phyloP scores from a whole-genome alignment of 2,888 invertebrate species.

The Trachelus iudaicus region DNA sequence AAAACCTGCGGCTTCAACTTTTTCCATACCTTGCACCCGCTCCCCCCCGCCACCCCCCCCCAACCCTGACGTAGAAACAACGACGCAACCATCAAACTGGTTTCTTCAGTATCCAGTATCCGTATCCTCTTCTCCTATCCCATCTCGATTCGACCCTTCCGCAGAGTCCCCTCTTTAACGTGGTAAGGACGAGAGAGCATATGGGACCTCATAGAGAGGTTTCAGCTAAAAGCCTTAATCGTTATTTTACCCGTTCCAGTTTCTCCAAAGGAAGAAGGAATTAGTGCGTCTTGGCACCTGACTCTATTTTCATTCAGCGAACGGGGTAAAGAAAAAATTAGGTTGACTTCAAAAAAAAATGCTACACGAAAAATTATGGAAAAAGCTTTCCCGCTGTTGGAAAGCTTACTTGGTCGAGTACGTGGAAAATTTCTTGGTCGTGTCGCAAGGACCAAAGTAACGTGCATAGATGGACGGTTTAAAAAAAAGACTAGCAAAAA shows the following conservation, averaged over 20 bases:
- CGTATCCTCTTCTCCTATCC: not conserved
- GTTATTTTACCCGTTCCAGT: conserved; percentile 35
- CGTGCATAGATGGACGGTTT: not conserved
- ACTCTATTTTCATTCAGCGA: not conserved
- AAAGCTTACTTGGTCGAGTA: not conserved
- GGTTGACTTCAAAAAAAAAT: not conserved
- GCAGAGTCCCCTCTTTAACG: not conserved
- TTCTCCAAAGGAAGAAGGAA: conserved; percentile 38
- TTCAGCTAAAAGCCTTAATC: conserved; percentile 53
- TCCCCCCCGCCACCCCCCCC: too few species aligned
- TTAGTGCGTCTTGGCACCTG: conserved; percentile 32
- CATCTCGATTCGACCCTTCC: not conserved
- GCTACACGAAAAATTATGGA: not conserved
- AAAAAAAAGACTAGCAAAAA: conserved; percentile 10
- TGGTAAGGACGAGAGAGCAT: conserved; percentile 6
- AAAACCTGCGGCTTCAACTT: conserved; percentile 32
- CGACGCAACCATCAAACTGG: conserved; percentile 39
- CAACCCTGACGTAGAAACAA: conserved; percentile 34
- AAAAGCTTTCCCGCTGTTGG: not conserved
- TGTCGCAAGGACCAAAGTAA: not conserved
- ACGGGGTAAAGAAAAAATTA: not conserved
- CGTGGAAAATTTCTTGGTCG: not conserved
- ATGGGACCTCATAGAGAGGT: conserved; percentile 11
- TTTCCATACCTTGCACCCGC: not conserved
- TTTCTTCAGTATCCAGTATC: conserved; percentile 39